phyloP scores from a whole-genome alignment of 2,888 invertebrate species.

The Leucophenga montana region DNA sequence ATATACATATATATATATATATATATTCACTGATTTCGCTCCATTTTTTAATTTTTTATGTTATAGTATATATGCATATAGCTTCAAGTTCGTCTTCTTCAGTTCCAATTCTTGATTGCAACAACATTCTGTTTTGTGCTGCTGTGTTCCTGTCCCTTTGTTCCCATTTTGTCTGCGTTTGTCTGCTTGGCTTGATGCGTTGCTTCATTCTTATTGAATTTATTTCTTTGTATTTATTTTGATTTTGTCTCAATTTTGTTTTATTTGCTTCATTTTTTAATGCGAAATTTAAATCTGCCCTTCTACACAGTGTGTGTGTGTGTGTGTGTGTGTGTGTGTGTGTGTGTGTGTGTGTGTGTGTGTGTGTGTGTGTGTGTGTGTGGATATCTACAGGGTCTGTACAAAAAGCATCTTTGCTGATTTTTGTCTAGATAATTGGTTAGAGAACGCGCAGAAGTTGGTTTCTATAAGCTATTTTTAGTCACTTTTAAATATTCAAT shows the following conservation, averaged over 20 bases:
- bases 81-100: neutral
- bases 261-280: neutral
- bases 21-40: neutral
- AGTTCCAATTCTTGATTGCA: neutral
- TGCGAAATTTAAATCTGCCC: conserved; percentile 11
- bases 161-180: neutral
- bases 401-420: no score
- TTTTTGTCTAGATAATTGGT: no score
- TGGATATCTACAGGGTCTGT: neutral
- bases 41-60: conserved; percentile 1
- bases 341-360: neutral
- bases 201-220: conserved; percentile 7
- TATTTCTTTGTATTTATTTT: conserved; percentile 16
- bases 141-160: conserved; percentile 15
- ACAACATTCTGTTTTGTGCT: neutral
- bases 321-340: neutral
- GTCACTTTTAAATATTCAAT: no score
- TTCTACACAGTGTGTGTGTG: neutral
- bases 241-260: conserved; percentile 19
- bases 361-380: neutral
- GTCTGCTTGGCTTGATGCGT: neutral
- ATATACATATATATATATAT: neutral
- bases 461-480: no score
- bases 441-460: no score
- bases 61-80: neutral